These are phyloP conservation scores for Diabrotica undecimpunctata DNA, from an alignment of 1,140 invertebrate species.

Conservation along the genomic window DNA sequence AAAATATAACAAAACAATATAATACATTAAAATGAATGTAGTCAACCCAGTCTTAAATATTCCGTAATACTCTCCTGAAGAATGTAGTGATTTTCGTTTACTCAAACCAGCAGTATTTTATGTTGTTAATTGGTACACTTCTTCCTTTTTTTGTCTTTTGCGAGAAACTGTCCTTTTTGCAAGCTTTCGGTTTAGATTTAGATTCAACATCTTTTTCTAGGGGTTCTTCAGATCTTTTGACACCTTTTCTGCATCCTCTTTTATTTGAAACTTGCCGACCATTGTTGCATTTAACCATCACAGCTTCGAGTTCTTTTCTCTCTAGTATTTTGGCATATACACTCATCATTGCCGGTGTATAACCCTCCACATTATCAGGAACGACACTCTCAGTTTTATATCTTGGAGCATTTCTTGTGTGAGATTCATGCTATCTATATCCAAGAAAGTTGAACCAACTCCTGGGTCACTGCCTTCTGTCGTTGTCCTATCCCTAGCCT, in stretches of 20 bases:
- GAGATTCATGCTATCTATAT: slow-evolving; percentile 51
- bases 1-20: slow-evolving; percentile 1
- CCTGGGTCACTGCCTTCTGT: slow-evolving; percentile 43
- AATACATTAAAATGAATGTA: too few relatives aligned
- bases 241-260: slow-evolving; percentile 19
- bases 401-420: slow-evolving; percentile 53
- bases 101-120: not conserved
- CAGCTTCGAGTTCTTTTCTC: slow-evolving; percentile 47
- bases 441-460: slow-evolving; percentile 37
- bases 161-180: slow-evolving; percentile 15
- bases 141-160: slow-evolving; percentile 20
- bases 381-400: slow-evolving; percentile 6
- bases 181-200: slow-evolving; percentile 4
- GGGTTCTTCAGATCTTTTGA: slow-evolving; percentile 25
- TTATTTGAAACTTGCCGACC: slow-evolving; percentile 1
- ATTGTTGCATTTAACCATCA: slow-evolving; percentile 8
- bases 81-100: not conserved
- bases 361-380: slow-evolving; percentile 46
- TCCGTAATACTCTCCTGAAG: not conserved
- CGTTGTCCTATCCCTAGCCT: slow-evolving; percentile 40
- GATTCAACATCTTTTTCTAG: not conserved
- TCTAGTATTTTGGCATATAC: slow-evolving; percentile 47
- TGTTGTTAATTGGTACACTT: slow-evolving; percentile 24
- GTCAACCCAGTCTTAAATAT: not conserved
- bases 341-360: slow-evolving; percentile 55